These are phyloP conservation scores for Zhengitettix transpicula DNA, from an alignment of 2,888 invertebrate genomes.

Conservation along the genomic window DNA sequence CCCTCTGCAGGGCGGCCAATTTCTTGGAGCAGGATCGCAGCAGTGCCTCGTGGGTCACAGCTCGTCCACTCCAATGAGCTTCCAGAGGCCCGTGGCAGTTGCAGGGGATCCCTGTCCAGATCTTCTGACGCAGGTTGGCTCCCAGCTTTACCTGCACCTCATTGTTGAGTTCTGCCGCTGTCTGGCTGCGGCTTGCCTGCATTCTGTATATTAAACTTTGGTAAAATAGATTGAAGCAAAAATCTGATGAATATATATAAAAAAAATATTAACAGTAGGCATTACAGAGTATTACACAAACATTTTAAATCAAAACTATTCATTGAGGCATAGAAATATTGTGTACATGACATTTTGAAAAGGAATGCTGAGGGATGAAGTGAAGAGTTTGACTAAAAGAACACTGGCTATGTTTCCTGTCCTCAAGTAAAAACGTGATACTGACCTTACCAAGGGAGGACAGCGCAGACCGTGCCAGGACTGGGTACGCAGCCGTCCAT, in stretches of 20 bases:
- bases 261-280: not conserved
- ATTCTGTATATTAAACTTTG: conserved; percentile 1
- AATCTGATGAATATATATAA: not conserved
- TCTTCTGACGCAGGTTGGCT: conserved; percentile 47
- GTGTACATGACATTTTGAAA: too few relatives aligned
- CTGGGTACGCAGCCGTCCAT: not conserved
- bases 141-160: conserved; percentile 48
- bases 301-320: too few relatives aligned
- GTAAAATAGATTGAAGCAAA: not conserved
- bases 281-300: too few relatives aligned
- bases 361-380: too few relatives aligned
- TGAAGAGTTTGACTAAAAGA: too few relatives aligned
- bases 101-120: conserved; percentile 38
- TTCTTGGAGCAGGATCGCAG: conserved; percentile 6
- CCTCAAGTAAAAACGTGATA: not conserved
- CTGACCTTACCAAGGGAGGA: not conserved
- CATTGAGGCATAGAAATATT: too few relatives aligned
- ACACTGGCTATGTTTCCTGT: conserved; percentile 17
- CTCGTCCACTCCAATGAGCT: conserved; percentile 7
- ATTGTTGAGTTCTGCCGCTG: conserved; percentile 30
- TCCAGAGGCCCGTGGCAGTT: conserved; percentile 5
- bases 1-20: conserved; percentile 1
- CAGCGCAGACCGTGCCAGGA: not conserved
- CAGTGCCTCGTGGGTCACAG: not conserved
- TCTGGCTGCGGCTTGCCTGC: conserved; percentile 25